Evolutionary conservation across 2,888 invertebrate species (phyloP), one percentile per base, ranked within the genome.

Genomic region (Plebejus argus): DNA sequence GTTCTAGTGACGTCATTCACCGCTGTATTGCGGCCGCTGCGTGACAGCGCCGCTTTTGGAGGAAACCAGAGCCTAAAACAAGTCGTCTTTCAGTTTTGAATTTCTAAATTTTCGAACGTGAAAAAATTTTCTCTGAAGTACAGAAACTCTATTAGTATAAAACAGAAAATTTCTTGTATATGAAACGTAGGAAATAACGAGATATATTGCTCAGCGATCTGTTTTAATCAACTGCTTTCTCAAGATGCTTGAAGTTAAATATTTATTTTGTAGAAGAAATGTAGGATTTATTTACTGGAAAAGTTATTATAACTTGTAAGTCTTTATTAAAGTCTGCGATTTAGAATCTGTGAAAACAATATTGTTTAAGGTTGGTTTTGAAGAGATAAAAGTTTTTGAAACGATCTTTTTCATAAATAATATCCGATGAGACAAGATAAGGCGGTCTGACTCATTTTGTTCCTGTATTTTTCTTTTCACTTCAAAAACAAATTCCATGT

Each of bases 221-320:
- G n/a, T 45, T 72, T 39, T 20, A 72, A 45, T 72, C 20, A 72
- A 45, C 72, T 72, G 23, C 23, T 72, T 72, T 20, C 71, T 72
- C 45, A 23, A 71, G 71, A 71, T 45, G 45, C 45, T 72, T 23
- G 23, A 72, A 72, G 45, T 72, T 45, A 72, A 72, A 20, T 39
- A 72, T 72, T 72, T 76, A 35, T 76, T 76, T 74, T 76, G 35
- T 35, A 72, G 23, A 72, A 72, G 72, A 45, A 72, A 72, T 39
- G 1, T 39, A 45, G 20, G 45, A 39, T 39, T n/a, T 45, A 72
- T 45, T 72, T 39, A 45, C 39, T 45, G 20, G 45, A 6, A 72
- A 72, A 20, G 39, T 45, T 45, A 45, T 72, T 72, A 45, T 72
- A 39, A 72, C 39, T 45, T 39, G 8, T 4, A 35, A 45, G 4